Percentiles rank a stretch among this genome's conserved stretches.
phyloP scores from a whole-genome alignment of 2,888 invertebrate genomes.

The Colostygia pectinataria region DNA sequence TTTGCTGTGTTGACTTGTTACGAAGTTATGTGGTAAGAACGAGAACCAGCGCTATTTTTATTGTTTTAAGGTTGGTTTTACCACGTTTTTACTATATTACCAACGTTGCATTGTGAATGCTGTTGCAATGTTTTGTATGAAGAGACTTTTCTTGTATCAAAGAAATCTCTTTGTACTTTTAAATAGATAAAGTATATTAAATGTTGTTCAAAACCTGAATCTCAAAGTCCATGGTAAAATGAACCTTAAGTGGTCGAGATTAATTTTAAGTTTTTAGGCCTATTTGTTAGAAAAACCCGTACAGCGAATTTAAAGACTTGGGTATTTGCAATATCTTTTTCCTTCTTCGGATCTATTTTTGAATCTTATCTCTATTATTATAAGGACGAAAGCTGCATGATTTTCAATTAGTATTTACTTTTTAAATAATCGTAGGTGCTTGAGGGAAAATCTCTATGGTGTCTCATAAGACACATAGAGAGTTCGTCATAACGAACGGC shows the following conservation, averaged over 20 bases:
- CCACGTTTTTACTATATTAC: slow-evolving; percentile 12
- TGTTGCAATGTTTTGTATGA: slow-evolving; percentile 7
- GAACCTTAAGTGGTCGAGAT: slow-evolving; percentile 14
- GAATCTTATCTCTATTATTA: slow-evolving; percentile 45
- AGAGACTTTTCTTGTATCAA: background rate
- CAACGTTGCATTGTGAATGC: background rate
- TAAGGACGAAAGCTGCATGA: slow-evolving; percentile 31
- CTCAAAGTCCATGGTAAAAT: slow-evolving; percentile 22
- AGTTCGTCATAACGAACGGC: background rate
- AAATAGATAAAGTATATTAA: background rate
- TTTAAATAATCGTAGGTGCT: slow-evolving; percentile 5
- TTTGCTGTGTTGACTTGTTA: slow-evolving; percentile 1
- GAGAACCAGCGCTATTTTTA: slow-evolving; percentile 7
- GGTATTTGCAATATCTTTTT: slow-evolving; percentile 27
- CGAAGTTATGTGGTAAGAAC: background rate
- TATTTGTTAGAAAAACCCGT: slow-evolving; percentile 39
- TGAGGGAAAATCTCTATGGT: background rate
- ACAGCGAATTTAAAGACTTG: slow-evolving; percentile 61
- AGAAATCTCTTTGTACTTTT: slow-evolving; percentile 4
- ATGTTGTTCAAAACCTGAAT: slow-evolving; percentile 16
- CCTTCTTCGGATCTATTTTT: slow-evolving; percentile 53
- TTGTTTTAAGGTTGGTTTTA: slow-evolving; percentile 5
- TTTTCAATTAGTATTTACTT: slow-evolving; percentile 11
- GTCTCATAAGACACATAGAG: no score
- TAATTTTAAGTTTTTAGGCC: slow-evolving; percentile 31